phyloP scores from a whole-genome alignment of 2,888 invertebrate genomes.

The Polymixis lichenea region DNA sequence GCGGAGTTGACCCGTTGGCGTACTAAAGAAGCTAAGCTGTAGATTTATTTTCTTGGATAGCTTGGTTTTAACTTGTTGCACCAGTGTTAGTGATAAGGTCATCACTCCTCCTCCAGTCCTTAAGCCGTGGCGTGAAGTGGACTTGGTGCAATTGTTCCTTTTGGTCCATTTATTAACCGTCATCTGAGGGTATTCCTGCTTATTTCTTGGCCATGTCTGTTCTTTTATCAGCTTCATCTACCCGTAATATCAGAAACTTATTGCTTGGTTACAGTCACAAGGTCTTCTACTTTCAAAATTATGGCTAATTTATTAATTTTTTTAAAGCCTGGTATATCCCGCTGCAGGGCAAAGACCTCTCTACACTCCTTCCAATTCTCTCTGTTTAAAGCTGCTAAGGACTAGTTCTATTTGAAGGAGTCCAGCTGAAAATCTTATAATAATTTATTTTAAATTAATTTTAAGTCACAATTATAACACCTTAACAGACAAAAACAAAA shows the following conservation, averaged over 20 bases:
- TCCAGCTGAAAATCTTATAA: too few relatives aligned
- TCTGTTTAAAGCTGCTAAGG: too few relatives aligned
- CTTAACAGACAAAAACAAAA: too few relatives aligned
- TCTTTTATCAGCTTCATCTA: neutral
- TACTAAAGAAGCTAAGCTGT: neutral
- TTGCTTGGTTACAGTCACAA: neutral
- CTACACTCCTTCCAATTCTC: too few relatives aligned
- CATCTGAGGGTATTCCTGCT: neutral
- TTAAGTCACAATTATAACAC: neutral
- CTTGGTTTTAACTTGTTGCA: neutral
- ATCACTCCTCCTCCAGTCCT: neutral
- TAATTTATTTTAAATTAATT: neutral
- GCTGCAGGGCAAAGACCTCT: too few relatives aligned
- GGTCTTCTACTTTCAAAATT: neutral
- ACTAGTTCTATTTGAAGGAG: too few relatives aligned
- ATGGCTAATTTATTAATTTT: too few relatives aligned
- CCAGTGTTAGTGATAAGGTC: neutral
- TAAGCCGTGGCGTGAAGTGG: neutral
- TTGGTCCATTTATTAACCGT: neutral
- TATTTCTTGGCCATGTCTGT: neutral
- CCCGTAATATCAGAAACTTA: neutral
- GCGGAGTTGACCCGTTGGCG: constrained; percentile 26
- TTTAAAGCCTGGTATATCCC: too few relatives aligned
- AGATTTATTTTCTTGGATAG: neutral
- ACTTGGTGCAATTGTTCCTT: neutral